A percentile compares a stretch with the other conserved stretches of the same genome.
Evolutionary conservation across 2,888 invertebrate species (phyloP).

Genomic region (Sinopyrophorus schimmeli): DNA sequence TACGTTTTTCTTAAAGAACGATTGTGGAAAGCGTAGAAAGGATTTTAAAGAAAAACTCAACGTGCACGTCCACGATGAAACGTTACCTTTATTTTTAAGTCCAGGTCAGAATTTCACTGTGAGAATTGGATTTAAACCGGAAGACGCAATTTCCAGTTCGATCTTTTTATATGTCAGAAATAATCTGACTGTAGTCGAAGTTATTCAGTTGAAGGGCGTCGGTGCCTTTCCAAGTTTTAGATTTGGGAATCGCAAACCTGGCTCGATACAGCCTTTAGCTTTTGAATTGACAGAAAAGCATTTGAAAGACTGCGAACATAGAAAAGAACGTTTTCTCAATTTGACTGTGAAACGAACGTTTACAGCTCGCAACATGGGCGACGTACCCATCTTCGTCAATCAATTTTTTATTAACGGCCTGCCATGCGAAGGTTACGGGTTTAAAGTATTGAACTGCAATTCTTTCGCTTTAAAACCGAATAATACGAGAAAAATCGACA

Average conservation of each 20-base stretch:
- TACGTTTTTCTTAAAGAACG: constrained; percentile 33
- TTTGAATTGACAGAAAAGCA: constrained; percentile 75
- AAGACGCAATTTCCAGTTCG: constrained; percentile 54
- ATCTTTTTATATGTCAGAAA: constrained; percentile 72
- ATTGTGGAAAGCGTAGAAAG: constrained; percentile 13
- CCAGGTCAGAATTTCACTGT: constrained; percentile 61
- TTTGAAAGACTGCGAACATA: constrained; percentile 60
- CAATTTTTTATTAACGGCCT: constrained; percentile 68
- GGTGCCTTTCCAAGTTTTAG: constrained; percentile 87
- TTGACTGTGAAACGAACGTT: constrained; percentile 80
- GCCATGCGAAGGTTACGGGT: constrained; percentile 78
- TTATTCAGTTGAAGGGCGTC: constrained; percentile 78
- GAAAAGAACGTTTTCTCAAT: constrained; percentile 59
- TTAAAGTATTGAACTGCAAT: constrained; percentile 74
- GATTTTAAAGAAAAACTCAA: constrained; percentile 37
- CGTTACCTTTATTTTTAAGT: constrained; percentile 61
- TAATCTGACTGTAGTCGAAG: constrained; percentile 90
- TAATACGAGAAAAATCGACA: constrained; percentile 75
- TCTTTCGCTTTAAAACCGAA: constrained; percentile 74
- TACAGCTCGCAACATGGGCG: constrained; percentile 87
- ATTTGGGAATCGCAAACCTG: constrained; percentile 85
- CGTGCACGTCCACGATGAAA: constrained; percentile 54
- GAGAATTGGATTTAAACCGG: constrained; percentile 57
- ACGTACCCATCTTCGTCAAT: constrained; percentile 77
- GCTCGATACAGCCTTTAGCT: constrained; percentile 71